Percentiles rank a stretch among this genome's conserved stretches.
phyloP scores from a whole-genome alignment of 1,140 invertebrate genomes.

The Episyrphus balteatus region DNA sequence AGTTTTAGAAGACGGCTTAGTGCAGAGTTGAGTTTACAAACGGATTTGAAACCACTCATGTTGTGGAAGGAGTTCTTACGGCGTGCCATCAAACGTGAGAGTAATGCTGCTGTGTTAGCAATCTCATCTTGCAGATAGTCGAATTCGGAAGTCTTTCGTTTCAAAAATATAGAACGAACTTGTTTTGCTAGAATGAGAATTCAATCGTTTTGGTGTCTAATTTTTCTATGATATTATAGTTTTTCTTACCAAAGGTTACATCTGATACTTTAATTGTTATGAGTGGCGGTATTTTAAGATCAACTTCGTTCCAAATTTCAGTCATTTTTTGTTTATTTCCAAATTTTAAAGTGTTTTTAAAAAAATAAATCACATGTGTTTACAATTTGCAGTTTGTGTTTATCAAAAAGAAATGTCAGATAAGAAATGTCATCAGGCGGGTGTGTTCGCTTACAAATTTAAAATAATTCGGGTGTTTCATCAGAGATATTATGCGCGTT shows the following conservation, averaged over 20 bases:
- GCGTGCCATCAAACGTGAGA: conserved; percentile 25
- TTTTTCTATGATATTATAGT: neutral
- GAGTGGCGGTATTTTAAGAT: conserved; percentile 29
- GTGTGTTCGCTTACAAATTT: too few species aligned
- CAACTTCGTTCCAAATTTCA: conserved; percentile 29
- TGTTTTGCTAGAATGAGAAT: neutral
- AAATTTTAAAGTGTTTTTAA: too few species aligned
- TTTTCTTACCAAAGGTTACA: conserved; percentile 15
- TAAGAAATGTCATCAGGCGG: too few species aligned
- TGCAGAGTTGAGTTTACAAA: conserved; percentile 24
- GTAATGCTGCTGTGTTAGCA: conserved; percentile 20
- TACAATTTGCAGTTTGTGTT: too few species aligned
- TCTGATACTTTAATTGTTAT: conserved; percentile 19
- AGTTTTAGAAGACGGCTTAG: conserved; percentile 24
- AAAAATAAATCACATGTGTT: too few species aligned
- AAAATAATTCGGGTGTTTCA: too few species aligned
- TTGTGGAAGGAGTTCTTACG: conserved; percentile 26
- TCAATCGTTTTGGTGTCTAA: neutral
- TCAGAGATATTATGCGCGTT: too few species aligned
- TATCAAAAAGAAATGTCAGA: too few species aligned
- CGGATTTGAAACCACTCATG: conserved; percentile 21
- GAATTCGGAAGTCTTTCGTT: conserved; percentile 7
- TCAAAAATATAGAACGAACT: conserved; percentile 9
- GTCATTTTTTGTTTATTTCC: conserved; percentile 6
- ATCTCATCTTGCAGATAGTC: conserved; percentile 12